A percentile compares a stretch with the other conserved stretches of the same genome.
phyloP scores from a whole-genome alignment of 2,113 vertebrate species.

The Ctenomys sociabilis region DNA sequence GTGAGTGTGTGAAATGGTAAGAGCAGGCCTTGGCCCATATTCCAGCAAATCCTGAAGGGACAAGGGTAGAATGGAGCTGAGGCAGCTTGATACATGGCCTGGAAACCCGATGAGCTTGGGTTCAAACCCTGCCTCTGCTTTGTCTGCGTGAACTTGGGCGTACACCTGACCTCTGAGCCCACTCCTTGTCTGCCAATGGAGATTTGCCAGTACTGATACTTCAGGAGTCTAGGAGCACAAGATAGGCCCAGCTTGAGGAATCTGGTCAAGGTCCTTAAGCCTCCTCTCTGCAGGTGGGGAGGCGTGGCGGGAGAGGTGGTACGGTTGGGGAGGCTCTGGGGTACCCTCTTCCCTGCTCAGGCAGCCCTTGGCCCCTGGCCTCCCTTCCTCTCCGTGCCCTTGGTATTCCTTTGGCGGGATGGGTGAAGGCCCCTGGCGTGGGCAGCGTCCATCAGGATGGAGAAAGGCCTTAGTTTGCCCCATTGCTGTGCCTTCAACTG shows the following conservation, averaged over 20 bases:
- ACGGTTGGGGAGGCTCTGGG: background rate
- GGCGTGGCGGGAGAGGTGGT: background rate
- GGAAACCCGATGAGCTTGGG: background rate
- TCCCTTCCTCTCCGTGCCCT: background rate
- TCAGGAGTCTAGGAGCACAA: background rate
- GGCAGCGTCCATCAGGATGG: background rate
- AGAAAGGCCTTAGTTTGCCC: background rate
- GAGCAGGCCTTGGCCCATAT: background rate
- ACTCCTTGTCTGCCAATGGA: background rate
- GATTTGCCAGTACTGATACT: background rate
- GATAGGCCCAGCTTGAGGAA: background rate
- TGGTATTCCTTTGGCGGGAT: background rate
- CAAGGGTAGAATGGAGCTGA: background rate
- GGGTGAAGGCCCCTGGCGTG: background rate
- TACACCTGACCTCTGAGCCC: background rate
- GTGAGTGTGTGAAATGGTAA: background rate
- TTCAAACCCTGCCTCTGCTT: background rate
- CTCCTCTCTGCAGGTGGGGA: background rate
- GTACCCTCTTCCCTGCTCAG: background rate
- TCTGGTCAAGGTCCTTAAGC: background rate
- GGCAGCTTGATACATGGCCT: background rate
- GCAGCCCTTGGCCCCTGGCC: background rate
- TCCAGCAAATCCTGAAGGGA: slow-evolving; percentile 5
- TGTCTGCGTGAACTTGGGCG: background rate
- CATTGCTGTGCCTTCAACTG: background rate